phyloP scores from a whole-genome alignment of 2,888 invertebrate genomes.

The Melitaea athalia region DNA sequence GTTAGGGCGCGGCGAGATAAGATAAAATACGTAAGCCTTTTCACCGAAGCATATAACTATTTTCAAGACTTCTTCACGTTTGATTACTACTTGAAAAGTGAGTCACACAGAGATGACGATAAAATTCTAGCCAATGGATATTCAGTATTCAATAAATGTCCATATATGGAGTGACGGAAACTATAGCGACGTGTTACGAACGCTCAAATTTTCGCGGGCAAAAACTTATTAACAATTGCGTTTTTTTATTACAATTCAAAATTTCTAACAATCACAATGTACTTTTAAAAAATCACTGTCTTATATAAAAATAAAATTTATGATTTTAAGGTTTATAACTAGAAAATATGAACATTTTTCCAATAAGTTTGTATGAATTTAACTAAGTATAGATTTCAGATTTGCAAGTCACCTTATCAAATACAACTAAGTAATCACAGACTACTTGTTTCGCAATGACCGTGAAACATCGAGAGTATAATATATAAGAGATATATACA shows the following conservation, averaged over 20 bases:
- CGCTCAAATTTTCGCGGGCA: slow-evolving; percentile 57
- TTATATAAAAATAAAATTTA: too few species aligned
- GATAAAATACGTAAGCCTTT: slow-evolving; percentile 54
- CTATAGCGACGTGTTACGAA: slow-evolving; percentile 49
- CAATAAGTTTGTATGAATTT: too few species aligned
- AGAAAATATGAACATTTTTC: too few species aligned
- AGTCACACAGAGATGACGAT: slow-evolving; percentile 71
- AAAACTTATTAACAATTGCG: background rate
- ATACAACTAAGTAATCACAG: too few species aligned
- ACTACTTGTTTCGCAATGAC: too few species aligned
- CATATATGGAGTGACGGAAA: slow-evolving; percentile 84
- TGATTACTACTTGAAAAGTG: slow-evolving; percentile 60
- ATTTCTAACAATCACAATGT: background rate
- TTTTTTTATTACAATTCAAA: background rate
- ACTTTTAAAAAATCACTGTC: too few species aligned
- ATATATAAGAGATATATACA: too few species aligned
- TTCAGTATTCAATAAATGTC: slow-evolving; percentile 82
- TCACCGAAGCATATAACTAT: slow-evolving; percentile 42
- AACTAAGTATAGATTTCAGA: too few species aligned
- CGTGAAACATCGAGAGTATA: too few species aligned
- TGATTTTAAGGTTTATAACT: too few species aligned
- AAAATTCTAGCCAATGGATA: slow-evolving; percentile 78
- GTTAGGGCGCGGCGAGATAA: slow-evolving; percentile 45
- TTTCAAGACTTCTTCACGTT: slow-evolving; percentile 56
- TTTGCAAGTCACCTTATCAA: too few species aligned